phyloP scores from a whole-genome alignment of 2,797 vertebrate genomes.

The Melanogrammus aeglefinus region DNA sequence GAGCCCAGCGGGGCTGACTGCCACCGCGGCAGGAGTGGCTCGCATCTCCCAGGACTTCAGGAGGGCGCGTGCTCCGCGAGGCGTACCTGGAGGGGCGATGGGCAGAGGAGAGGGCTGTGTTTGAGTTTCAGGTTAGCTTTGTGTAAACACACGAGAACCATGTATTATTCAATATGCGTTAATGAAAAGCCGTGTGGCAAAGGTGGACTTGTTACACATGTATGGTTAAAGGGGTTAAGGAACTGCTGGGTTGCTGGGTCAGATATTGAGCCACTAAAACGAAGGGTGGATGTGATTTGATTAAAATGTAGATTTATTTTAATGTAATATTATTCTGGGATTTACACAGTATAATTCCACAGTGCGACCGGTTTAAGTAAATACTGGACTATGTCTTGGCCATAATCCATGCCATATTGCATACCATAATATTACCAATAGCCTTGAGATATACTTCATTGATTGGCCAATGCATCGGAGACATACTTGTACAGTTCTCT shows the following conservation, averaged over 20 bases:
- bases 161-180: constrained; percentile 31
- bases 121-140: constrained; percentile 19
- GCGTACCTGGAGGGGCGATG: constrained; percentile 7
- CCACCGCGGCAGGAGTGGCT: constrained; percentile 12
- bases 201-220: constrained; percentile 38
- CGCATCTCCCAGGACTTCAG: constrained; percentile 9
- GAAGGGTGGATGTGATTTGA: background rate
- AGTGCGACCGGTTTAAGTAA: background rate
- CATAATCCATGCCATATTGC: background rate
- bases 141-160: constrained; percentile 26
- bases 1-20: constrained; percentile 20
- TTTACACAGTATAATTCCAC: constrained; percentile 8
- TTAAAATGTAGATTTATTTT: background rate
- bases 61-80: background rate
- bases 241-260: background rate
- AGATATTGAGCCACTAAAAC: constrained; percentile 31
- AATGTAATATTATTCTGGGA: background rate
- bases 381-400: background rate
- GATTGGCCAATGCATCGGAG: background rate
- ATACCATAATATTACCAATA: background rate
- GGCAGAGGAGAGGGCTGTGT: background rate
- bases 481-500: background rate
- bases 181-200: constrained; percentile 27
- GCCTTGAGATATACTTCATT: background rate
- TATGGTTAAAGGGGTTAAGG: constrained; percentile 17